Conservation (phyloP, 1,140 invertebrate genomes). For the Drosophila kanapiae region DNA sequence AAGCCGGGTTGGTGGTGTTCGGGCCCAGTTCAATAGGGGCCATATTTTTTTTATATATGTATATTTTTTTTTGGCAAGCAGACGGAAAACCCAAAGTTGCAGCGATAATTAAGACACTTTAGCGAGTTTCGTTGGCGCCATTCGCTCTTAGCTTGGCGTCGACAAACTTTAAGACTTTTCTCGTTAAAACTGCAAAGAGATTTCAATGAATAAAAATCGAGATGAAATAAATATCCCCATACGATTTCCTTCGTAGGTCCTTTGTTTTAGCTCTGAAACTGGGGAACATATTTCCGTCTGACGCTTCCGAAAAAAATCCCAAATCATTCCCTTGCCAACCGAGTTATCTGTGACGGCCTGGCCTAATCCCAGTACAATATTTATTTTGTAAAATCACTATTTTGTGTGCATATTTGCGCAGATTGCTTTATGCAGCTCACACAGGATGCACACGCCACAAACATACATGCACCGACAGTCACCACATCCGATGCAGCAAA, state of each 20-base stretch:
- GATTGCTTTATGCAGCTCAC: constrained; percentile 47
- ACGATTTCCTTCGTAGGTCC: neutral
- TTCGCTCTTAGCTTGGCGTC: constrained; percentile 21
- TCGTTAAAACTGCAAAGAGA: neutral
- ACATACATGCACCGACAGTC: constrained; percentile 4
- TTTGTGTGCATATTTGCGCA: constrained; percentile 58
- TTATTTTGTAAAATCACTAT: constrained; percentile 47
- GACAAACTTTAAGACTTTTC: constrained; percentile 32
- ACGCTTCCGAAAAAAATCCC: neutral
- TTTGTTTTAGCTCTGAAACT: neutral
- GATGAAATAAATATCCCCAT: neutral
- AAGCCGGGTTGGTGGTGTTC: neutral
- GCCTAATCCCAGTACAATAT: constrained; percentile 56
- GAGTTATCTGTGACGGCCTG: constrained; percentile 34
- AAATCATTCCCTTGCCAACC: constrained; percentile 25
- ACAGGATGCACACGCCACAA: constrained; percentile 25
- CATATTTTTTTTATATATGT: constrained; percentile 2
- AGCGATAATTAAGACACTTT: constrained; percentile 58
- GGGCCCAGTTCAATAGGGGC: constrained; percentile 15
- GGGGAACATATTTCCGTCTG: constrained; percentile 14
- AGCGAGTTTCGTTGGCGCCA: constrained; percentile 47
- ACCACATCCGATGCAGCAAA: constrained; percentile 59
- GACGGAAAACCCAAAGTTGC: constrained; percentile 12
- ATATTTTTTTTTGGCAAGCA: constrained; percentile 38
- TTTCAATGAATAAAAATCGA: constrained; percentile 9